These are phyloP conservation scores for Coelopa frigida DNA, from an alignment of 1,140 invertebrate species.

Conservation along the genomic window DNA sequence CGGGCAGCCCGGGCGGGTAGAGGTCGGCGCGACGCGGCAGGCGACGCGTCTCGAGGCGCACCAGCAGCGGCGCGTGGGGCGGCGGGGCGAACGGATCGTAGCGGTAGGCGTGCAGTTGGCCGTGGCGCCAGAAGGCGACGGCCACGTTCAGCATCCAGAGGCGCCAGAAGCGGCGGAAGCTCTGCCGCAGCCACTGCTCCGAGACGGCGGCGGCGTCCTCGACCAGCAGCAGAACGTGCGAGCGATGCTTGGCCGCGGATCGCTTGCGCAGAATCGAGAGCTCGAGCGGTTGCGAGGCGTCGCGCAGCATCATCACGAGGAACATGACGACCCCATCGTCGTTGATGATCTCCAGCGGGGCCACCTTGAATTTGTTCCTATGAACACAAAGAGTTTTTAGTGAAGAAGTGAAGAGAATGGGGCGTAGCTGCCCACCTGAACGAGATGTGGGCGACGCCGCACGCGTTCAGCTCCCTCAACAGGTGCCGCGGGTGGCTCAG, in stretches of 20 bases:
- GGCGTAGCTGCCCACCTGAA: constrained; percentile 11
- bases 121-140: constrained; percentile 24
- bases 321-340: constrained; percentile 38
- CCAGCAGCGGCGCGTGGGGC: constrained; percentile 16
- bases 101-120: constrained; percentile 26
- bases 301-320: constrained; percentile 33
- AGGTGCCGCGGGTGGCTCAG: constrained; percentile 30
- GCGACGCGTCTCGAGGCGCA: neutral
- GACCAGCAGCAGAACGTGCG: constrained; percentile 30
- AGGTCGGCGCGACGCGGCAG: constrained; percentile 22
- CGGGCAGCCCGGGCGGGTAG: constrained; percentile 27
- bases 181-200: constrained; percentile 26
- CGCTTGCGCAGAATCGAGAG: constrained; percentile 30
- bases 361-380: constrained; percentile 22
- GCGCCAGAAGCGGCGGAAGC: constrained; percentile 35
- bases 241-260: constrained; percentile 32
- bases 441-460: constrained; percentile 34
- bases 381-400: neutral
- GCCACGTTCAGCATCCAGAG: constrained; percentile 37
- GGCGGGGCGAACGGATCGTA: constrained; percentile 34
- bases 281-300: constrained; percentile 27
- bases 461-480: constrained; percentile 26
- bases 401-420: neutral
- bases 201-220: constrained; percentile 20
- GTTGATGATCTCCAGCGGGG: constrained; percentile 23